A percentile compares a stretch with the other conserved stretches of the same genome.
phyloP scores from a whole-genome alignment of 2,888 invertebrate genomes.

The Nomada lathburiana region DNA sequence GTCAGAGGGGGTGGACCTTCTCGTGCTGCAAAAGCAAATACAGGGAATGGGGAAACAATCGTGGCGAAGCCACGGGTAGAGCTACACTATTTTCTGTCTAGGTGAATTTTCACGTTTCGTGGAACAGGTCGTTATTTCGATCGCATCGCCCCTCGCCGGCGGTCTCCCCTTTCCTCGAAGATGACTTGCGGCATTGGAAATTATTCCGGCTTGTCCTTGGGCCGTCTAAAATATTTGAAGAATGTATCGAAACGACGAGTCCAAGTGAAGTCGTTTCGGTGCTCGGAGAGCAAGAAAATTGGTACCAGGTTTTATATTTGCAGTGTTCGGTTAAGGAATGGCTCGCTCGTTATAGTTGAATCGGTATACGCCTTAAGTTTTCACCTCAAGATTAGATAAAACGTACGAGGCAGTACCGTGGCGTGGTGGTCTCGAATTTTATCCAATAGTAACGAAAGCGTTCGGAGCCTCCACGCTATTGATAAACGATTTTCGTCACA shows the following conservation, averaged over 20 bases:
- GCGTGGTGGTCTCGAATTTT: not conserved
- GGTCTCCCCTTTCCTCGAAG: conserved; percentile 10
- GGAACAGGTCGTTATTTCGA: conserved; percentile 50
- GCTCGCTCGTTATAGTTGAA: not conserved
- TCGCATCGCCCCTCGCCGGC: not conserved
- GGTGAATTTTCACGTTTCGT: conserved; percentile 54
- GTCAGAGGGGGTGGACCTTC: conserved; percentile 34
- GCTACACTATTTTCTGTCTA: conserved; percentile 17
- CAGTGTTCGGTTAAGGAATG: not conserved
- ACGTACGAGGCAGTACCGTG: not conserved
- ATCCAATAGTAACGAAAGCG: conserved; percentile 26
- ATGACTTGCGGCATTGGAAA: not conserved
- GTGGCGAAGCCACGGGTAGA: not conserved
- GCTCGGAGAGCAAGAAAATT: not conserved
- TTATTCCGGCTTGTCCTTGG: not conserved
- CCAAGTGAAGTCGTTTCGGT: not conserved
- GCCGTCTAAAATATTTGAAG: not conserved
- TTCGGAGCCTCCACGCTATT: conserved; percentile 7
- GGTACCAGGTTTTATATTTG: not conserved
- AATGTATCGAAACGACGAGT: not conserved
- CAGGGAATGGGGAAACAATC: not conserved
- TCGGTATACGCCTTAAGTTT: conserved; percentile 29
- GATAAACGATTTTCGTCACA: conserved; percentile 47
- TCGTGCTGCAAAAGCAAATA: conserved; percentile 1
- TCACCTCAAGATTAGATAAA: conserved; percentile 39